These are phyloP conservation scores for Centropyge bicolor DNA, from an alignment of 2,797 vertebrate genomes.

Conservation along the genomic window DNA sequence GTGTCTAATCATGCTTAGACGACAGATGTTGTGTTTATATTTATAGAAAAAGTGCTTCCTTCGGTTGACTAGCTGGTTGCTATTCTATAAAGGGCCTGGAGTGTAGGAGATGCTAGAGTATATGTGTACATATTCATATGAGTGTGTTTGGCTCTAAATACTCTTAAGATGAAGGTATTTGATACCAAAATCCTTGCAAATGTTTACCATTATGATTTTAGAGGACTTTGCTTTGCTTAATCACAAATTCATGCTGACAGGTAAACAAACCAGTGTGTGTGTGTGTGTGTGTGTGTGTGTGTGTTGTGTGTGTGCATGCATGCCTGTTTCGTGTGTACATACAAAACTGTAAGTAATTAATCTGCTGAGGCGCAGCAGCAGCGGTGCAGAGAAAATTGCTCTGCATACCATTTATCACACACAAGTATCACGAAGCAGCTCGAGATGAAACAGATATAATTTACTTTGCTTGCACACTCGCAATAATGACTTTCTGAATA, in stretches of 20 bases:
- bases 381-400: constrained; percentile 67
- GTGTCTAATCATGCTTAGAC: neutral
- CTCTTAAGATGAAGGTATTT: neutral
- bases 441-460: constrained; percentile 68
- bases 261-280: constrained; percentile 54
- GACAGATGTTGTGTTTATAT: neutral
- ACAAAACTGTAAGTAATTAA: constrained; percentile 70
- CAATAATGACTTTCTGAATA: constrained; percentile 63
- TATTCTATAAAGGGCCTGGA: neutral
- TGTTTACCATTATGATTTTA: constrained; percentile 38
- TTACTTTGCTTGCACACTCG: constrained; percentile 35
- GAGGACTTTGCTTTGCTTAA: constrained; percentile 42
- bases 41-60: neutral
- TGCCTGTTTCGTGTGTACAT: constrained; percentile 41
- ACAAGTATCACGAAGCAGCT: constrained; percentile 36
- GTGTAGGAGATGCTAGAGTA: too few relatives aligned
- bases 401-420: constrained; percentile 71
- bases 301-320: constrained; percentile 10
- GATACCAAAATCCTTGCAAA: constrained; percentile 17
- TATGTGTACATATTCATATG: neutral
- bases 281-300: too few relatives aligned
- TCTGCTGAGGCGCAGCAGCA: constrained; percentile 56
- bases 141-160: neutral
- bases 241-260: constrained; percentile 40
- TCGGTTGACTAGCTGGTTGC: neutral